Percentiles rank a stretch among this genome's conserved stretches.
Evolutionary conservation across 1,140 invertebrate species (phyloP).

Genomic region (Drosophila subobscura): DNA sequence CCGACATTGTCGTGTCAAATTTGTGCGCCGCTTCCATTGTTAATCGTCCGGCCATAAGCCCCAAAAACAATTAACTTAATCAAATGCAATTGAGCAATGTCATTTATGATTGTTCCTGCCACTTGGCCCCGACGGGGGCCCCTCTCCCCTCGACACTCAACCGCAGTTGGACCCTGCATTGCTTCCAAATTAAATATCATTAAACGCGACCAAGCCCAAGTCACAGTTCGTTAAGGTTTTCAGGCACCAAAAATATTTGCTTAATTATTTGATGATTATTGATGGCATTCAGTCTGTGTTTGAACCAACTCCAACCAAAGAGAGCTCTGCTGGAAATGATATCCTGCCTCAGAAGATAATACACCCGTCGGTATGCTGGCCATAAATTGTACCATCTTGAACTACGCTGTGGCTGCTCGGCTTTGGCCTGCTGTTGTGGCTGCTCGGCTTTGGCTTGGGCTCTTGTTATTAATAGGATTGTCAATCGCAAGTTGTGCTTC

Average conservation of each 20-base stretch:
- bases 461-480: conserved; percentile 80
- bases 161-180: no score
- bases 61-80: conserved; percentile 81
- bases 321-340: no score
- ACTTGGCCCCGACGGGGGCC: conserved; percentile 39
- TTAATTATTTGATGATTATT: no score
- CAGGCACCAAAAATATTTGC: no score
- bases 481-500: conserved; percentile 77
- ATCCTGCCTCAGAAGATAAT: no score
- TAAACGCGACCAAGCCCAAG: no score
- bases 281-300: no score
- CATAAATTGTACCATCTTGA: conserved; percentile 39
- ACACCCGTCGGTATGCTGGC: neutral
- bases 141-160: no score
- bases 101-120: conserved; percentile 74
- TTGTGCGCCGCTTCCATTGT: conserved; percentile 73
- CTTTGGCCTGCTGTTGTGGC: conserved; percentile 15
- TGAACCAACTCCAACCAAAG: no score
- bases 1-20: conserved; percentile 63
- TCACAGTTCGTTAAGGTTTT: no score
- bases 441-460: conserved; percentile 16
- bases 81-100: conserved; percentile 82
- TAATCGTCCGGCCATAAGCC: conserved; percentile 73
- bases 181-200: no score
- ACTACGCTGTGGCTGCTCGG: conserved; percentile 35